Base-by-base conservation (phyloP, 1,140 invertebrate species). In the Drosophila arawakana region DNA sequence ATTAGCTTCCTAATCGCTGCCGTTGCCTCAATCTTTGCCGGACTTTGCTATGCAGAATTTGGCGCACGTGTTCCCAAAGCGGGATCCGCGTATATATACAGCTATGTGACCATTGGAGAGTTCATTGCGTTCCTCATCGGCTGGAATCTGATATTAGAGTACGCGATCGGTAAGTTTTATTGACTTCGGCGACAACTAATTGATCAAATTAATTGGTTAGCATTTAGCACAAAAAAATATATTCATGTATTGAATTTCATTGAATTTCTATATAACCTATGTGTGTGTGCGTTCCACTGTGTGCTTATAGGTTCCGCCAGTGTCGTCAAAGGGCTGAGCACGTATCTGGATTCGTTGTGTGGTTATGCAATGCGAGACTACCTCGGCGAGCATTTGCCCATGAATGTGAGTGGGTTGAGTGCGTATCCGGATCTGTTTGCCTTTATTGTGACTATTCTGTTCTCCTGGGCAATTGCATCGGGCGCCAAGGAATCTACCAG, bases 111-210 rank as follows among this genome's bases (percentile, higher is more conserved):
- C 41, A 95, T 98, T 35, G 97, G 97, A 11, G 97, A 98, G 93
- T 95, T 95, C 91, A 95, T 94, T 67, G 97, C 94, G 76, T 98
- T 94, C 93, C 94, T 94, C 77, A 96, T 95, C 92, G 97, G 97
- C 39, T 98, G 97, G 97, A 98, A 97, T 94, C 94, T 98, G 11
- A 96, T 98, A 73, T 92, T 98, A 66, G 97, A 98, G 93, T 98
- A 98, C 93, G 95, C 97, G 11, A 97, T 98, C 76, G 97, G 97
- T 97, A 92, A 93, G 92, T 68, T 75, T 61, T 74, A 35, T 74
- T 67, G 78, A 25, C 44, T 50, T 13, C 69, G 72, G 15, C 57
- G 63, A 59, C 37, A 39, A 62, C 69, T 76, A 59, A 73, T 86
- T 80, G 83, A 80, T 77, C 52, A 41, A 63, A 69, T 80, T 79